A percentile compares a stretch with the other conserved stretches of the same genome.
These are phyloP conservation scores for Hybognathus amarus DNA, from an alignment of 2,797 vertebrate species.

Conservation along the genomic window DNA sequence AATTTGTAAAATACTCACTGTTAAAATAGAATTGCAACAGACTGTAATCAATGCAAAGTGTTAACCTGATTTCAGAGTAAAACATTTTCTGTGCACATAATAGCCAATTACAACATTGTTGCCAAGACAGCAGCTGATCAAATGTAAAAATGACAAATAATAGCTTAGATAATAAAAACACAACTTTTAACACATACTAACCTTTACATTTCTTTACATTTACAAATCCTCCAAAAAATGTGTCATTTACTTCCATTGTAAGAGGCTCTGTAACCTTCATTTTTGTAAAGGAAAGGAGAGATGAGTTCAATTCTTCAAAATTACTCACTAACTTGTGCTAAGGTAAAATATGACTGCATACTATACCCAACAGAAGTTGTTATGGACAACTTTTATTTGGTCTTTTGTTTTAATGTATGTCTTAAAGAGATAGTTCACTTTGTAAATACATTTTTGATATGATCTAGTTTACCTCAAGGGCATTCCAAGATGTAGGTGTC, in stretches of 20 bases:
- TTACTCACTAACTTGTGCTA: no score
- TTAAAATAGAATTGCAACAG: not conserved
- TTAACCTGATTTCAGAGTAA: not conserved
- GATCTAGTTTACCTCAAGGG: no score
- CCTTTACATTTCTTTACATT: not conserved
- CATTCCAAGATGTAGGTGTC: no score
- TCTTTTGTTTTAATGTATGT: no score
- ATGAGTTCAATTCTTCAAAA: not conserved
- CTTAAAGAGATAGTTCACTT: no score
- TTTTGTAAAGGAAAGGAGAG: not conserved
- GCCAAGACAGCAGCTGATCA: not conserved
- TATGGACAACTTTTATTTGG: no score
- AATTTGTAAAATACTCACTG: not conserved
- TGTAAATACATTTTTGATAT: no score
- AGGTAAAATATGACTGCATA: no score
- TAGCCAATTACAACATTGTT: not conserved
- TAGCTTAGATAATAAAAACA: not conserved
- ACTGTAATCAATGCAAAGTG: no score
- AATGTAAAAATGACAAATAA: not conserved
- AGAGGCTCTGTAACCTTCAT: not conserved
- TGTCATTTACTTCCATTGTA: not conserved
- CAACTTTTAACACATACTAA: not conserved
- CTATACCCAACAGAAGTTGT: no score
- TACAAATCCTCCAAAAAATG: no score
- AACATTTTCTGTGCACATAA: not conserved